These are phyloP conservation scores for Picathartes gymnocephalus DNA, from an alignment of 2,113 vertebrate genomes.

Conservation along the genomic window DNA sequence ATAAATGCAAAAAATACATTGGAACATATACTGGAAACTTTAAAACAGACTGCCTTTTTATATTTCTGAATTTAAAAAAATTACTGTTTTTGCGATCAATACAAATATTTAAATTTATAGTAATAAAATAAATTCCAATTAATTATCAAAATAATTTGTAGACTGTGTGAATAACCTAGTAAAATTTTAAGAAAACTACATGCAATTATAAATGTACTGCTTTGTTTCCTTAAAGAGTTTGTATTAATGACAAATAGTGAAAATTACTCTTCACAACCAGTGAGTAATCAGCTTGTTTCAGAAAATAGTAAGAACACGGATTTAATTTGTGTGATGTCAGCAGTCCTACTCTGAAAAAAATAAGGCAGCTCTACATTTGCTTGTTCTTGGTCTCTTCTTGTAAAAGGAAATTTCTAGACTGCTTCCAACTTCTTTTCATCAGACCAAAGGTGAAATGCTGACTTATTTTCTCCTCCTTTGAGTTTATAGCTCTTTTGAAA, in stretches of 20 bases:
- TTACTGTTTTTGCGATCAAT: background rate
- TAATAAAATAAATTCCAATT: background rate
- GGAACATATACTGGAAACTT: background rate
- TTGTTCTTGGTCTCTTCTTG: background rate
- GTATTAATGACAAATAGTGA: background rate
- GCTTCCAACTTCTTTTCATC: background rate
- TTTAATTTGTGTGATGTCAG: background rate
- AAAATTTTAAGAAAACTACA: background rate
- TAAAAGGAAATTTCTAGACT: background rate
- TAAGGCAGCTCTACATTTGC: background rate
- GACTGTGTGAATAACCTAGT: background rate
- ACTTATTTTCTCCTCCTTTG: background rate
- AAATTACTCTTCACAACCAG: background rate
- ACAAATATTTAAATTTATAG: background rate
- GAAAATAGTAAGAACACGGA: background rate
- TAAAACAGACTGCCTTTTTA: fast-evolving
- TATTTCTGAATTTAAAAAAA: background rate
- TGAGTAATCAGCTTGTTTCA: background rate
- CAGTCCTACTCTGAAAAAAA: background rate
- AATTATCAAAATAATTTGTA: background rate
- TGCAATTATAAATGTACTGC: background rate
- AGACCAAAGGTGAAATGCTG: background rate
- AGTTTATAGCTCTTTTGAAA: background rate
- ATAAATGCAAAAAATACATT: background rate
- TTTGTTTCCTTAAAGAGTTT: background rate